A percentile compares a stretch with the other conserved stretches of the same genome.
Conservation (phyloP, 2,888 invertebrate species). For the Drosophila cyrtoloma region DNA sequence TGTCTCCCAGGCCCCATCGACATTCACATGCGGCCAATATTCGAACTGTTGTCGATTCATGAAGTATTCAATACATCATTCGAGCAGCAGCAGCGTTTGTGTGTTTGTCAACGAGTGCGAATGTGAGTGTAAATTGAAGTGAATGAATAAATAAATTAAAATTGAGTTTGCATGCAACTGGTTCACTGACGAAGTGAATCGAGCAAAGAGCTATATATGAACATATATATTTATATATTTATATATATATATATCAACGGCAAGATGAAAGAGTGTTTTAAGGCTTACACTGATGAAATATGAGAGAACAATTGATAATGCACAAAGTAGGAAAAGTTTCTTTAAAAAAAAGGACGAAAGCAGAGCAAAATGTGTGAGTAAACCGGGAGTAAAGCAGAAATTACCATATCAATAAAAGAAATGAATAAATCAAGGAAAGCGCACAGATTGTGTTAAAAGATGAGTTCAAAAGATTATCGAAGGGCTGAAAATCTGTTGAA, state of each 20-base stretch:
- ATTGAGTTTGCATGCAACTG: slow-evolving; percentile 40
- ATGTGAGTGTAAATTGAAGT: slow-evolving; percentile 23
- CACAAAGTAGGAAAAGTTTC: neutral
- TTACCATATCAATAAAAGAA: slow-evolving; percentile 16
- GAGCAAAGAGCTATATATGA: neutral
- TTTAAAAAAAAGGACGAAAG: neutral
- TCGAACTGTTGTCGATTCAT: slow-evolving; percentile 57
- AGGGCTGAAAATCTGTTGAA: neutral
- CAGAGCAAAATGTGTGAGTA: neutral
- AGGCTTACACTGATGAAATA: slow-evolving; percentile 3
- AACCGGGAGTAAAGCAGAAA: neutral
- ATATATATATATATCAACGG: neutral
- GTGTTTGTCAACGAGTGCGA: neutral
- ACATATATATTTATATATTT: neutral
- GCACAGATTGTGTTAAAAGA: neutral
- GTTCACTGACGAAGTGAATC: neutral
- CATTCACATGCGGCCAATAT: slow-evolving; percentile 38
- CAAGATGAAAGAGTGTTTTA: neutral
- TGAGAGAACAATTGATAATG: neutral
- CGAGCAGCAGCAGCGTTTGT: slow-evolving; percentile 16
- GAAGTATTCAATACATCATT: slow-evolving; percentile 65
- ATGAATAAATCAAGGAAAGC: neutral
- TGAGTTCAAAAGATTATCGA: neutral
- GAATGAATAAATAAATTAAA: slow-evolving; percentile 63
- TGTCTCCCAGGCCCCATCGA: slow-evolving; percentile 26